Base-by-base conservation (phyloP, 2,888 invertebrate genomes). In the Pseudeuparius sepicola region DNA sequence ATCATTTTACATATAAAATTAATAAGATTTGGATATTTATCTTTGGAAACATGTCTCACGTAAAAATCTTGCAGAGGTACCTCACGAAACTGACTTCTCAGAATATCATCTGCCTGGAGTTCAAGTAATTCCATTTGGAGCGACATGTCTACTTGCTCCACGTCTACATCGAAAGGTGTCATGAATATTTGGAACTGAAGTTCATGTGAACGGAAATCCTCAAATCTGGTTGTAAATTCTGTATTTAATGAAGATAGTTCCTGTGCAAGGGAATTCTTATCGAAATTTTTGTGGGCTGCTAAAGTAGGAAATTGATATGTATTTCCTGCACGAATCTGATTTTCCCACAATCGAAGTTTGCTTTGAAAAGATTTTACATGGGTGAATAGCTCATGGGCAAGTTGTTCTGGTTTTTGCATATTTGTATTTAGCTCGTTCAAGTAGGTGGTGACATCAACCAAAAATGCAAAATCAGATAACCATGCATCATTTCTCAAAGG, bases 121-220 rank as follows among this genome's bases (percentile, higher is more conserved):
- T 39, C 33, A 34, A 43, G 36, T 30, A 41, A 35, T 37, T 40
- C 37, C n/a, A n/a, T n/a, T n/a, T n/a, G n/a, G n/a, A n/a, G n/a
- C n/a, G n/a, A n/a, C n/a, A n/a, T n/a, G n/a, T 34, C 31, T 17
- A 37, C 41, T 39, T 41, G 35, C 34, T 43, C 34, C 40, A 45
- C 37, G 34, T 45, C 31, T 25, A 42, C 32, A 15, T 36, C 25
- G 14, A 43, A 43, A 26, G 43, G 39, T 17, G 31, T 39, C 14
- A 35, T 36, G 26, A 35, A 36, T 33, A 45, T 37, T 38, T 35
- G 31, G 28, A 42, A 38, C 25, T 32, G 25, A 25, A 10, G 18
- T 39, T 33, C 25, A 11, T 23, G 29, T 38, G 20, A 27, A 27
- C 31, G 24, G 30, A 40, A 40, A 36, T 40, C 33, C 33, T 25